Percentiles rank a stretch among this genome's conserved stretches.
Conservation (phyloP, 1,140 invertebrate species). For the Papilio glaucus region DNA sequence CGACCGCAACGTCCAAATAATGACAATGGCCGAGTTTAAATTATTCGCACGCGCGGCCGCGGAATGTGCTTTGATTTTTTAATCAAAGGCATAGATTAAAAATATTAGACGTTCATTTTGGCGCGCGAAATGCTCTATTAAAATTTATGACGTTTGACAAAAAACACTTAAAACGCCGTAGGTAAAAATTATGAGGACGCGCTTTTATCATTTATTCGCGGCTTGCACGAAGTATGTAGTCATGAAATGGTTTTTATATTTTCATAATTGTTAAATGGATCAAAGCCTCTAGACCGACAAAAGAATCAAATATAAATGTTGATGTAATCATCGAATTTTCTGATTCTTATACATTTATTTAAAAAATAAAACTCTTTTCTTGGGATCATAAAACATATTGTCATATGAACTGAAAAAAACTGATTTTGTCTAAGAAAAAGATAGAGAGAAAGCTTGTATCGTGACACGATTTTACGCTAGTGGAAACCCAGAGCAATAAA, state of each 20-base stretch:
- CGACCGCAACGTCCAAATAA: slow-evolving; percentile 18
- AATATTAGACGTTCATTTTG: slow-evolving; percentile 31
- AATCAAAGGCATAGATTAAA: slow-evolving; percentile 35
- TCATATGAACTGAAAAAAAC: too few relatives aligned
- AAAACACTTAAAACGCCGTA: neutral
- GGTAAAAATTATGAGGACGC: neutral
- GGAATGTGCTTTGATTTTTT: slow-evolving; percentile 36
- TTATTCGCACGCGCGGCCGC: slow-evolving; percentile 19
- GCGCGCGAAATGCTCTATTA: neutral
- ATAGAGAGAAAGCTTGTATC: too few relatives aligned
- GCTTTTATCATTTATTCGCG: neutral
- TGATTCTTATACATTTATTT: too few relatives aligned
- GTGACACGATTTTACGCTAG: too few relatives aligned
- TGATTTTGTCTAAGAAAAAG: too few relatives aligned
- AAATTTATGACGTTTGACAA: slow-evolving; percentile 22
- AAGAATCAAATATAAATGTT: too few relatives aligned
- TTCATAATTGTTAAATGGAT: neutral
- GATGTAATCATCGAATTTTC: too few relatives aligned
- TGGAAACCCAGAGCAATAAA: too few relatives aligned
- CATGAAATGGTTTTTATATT: neutral
- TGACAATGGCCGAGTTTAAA: slow-evolving; percentile 33
- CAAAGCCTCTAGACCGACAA: too few relatives aligned
- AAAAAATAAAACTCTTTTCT: too few relatives aligned
- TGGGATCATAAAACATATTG: too few relatives aligned
- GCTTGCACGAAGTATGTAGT: neutral